These are phyloP conservation scores for Aleiodes alternator DNA, from an alignment of 2,888 invertebrate genomes.

Conservation along the genomic window DNA sequence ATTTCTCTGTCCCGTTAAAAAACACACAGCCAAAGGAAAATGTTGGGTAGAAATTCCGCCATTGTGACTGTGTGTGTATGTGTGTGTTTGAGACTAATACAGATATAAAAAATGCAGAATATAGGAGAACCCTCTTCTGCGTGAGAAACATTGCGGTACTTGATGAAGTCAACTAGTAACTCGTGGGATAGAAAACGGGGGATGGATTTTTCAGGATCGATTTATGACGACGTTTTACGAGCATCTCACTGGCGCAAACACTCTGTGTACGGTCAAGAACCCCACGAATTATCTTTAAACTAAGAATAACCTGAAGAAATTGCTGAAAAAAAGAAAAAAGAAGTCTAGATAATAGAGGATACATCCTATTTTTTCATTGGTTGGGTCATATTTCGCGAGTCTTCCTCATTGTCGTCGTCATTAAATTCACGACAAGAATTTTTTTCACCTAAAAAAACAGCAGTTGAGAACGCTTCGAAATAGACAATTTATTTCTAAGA, in stretches of 20 bases:
- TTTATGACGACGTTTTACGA: slow-evolving; percentile 58
- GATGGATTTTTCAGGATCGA: slow-evolving; percentile 56
- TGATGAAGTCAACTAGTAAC: slow-evolving; percentile 42
- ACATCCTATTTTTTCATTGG: no score
- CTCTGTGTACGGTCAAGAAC: not conserved
- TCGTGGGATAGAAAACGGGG: slow-evolving; percentile 55
- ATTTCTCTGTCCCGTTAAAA: no score
- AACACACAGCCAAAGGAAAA: slow-evolving; percentile 22
- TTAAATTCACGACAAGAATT: no score
- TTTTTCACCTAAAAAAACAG: no score
- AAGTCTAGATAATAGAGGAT: not conserved
- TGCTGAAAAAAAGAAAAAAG: slow-evolving; percentile 2
- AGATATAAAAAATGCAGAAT: not conserved
- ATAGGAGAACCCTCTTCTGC: slow-evolving; percentile 21
- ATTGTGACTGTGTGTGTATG: slow-evolving; percentile 19
- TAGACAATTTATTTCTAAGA: no score
- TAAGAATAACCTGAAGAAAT: slow-evolving; percentile 6
- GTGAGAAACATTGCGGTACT: slow-evolving; percentile 52
- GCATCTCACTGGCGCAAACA: slow-evolving; percentile 23
- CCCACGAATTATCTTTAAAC: slow-evolving; percentile 18
- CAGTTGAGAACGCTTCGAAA: no score
- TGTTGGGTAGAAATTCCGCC: slow-evolving; percentile 23
- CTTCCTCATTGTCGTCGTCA: no score
- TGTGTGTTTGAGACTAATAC: not conserved
- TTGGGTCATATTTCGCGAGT: no score